Conservation (phyloP, 1,140 invertebrate species). For the Temnothorax curvispinosus region DNA sequence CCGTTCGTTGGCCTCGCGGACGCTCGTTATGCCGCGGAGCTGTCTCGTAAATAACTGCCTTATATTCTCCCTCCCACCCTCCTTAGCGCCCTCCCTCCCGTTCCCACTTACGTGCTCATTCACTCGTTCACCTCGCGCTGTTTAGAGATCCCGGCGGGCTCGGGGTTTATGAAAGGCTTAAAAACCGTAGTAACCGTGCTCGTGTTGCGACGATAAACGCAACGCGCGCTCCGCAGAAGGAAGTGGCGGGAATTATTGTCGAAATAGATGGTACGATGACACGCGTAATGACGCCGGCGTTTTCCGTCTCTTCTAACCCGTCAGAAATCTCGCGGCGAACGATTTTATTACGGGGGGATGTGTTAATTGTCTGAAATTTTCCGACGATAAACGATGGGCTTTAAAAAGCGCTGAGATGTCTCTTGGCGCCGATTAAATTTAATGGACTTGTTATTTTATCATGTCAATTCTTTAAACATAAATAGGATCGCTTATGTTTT, state of each 20-base stretch:
- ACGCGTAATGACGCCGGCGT: not conserved
- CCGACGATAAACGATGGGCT: not conserved
- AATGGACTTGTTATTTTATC: slow-evolving; percentile 25
- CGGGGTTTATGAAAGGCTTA: slow-evolving; percentile 70
- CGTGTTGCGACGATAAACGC: slow-evolving; percentile 52
- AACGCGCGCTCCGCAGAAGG: slow-evolving; percentile 16
- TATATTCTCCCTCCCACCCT: slow-evolving; percentile 75
- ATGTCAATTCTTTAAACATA: not conserved
- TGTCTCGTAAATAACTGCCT: slow-evolving; percentile 83
- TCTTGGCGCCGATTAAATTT: slow-evolving; percentile 11
- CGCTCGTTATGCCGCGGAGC: slow-evolving; percentile 81
- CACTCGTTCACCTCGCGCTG: slow-evolving; percentile 66
- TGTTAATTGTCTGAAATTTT: slow-evolving; percentile 30
- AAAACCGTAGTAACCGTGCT: slow-evolving; percentile 66
- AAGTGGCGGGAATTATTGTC: slow-evolving; percentile 41
- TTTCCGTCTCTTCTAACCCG: not conserved
- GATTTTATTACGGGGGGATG: slow-evolving; percentile 7
- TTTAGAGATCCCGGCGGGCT: slow-evolving; percentile 65
- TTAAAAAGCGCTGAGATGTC: slow-evolving; percentile 9
- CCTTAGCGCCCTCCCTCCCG: slow-evolving; percentile 62
- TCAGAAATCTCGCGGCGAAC: not conserved
- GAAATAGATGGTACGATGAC: slow-evolving; percentile 26
- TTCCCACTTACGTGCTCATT: slow-evolving; percentile 70
- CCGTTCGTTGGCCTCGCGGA: slow-evolving; percentile 80
- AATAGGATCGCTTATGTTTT: not conserved